Conservation (phyloP, 2,888 invertebrate species). For the Baccha elongata region DNA sequence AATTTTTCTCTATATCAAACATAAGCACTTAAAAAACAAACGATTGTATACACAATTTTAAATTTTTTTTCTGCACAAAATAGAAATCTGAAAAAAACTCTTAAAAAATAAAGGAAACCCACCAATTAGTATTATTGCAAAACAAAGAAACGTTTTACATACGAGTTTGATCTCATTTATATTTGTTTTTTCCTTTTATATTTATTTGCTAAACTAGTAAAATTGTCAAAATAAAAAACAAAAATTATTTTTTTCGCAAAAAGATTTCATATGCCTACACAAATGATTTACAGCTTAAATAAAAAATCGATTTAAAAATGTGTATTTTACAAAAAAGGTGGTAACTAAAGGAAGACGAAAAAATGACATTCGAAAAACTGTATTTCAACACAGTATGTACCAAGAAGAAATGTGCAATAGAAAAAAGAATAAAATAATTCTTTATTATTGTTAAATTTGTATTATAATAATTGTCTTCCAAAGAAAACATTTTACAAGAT, state of each 20-base stretch:
- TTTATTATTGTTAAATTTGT: slow-evolving; percentile 2
- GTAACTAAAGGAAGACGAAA: background rate
- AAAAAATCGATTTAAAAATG: background rate
- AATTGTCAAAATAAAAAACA: slow-evolving; percentile 65
- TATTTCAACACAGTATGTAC: background rate
- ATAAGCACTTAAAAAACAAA: slow-evolving; percentile 9
- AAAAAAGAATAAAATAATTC: slow-evolving; percentile 14
- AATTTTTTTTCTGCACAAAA: slow-evolving; percentile 27
- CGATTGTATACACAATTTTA: slow-evolving; percentile 29
- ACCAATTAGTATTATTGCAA: slow-evolving; percentile 74
- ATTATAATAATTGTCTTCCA: slow-evolving; percentile 25
- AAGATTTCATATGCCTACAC: slow-evolving; percentile 7
- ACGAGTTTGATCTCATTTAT: slow-evolving; percentile 73
- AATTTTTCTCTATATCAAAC: slow-evolving; percentile 49
- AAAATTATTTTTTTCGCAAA: slow-evolving; percentile 55
- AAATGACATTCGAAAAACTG: background rate
- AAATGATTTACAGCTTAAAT: background rate
- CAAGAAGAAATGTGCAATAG: slow-evolving; percentile 20
- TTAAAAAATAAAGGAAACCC: slow-evolving; percentile 53
- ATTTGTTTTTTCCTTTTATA: slow-evolving; percentile 68
- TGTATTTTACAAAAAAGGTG: background rate
- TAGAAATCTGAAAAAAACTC: slow-evolving; percentile 27
- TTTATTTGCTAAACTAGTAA: slow-evolving; percentile 71
- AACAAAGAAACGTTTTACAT: slow-evolving; percentile 71
- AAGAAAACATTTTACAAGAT: slow-evolving; percentile 10